phyloP scores from a whole-genome alignment of 2,797 vertebrate species.

The Lithobates sylvaticus region DNA sequence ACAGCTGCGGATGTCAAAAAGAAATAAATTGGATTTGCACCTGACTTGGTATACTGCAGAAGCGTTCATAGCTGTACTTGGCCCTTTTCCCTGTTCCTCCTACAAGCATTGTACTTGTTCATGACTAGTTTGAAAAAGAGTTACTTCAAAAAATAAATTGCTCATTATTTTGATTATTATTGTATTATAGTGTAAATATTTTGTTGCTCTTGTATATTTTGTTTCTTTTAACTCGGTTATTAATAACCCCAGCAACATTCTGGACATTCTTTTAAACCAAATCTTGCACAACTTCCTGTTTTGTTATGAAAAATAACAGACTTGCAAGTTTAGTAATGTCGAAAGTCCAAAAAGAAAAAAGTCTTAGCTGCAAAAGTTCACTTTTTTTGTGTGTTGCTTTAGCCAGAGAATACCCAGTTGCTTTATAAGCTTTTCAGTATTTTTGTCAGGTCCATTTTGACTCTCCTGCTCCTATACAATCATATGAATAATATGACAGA shows the following conservation, averaged over 20 bases:
- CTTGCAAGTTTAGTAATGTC: not conserved
- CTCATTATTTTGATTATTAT: not conserved
- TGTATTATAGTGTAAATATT: not conserved
- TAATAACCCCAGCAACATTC: not conserved
- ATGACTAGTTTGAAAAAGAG: too few species aligned
- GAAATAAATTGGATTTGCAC: too few species aligned
- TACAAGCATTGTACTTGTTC: too few species aligned
- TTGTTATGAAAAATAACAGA: not conserved
- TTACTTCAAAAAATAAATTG: too few species aligned
- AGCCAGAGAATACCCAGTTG: not conserved
- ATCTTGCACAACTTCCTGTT: conserved; percentile 32
- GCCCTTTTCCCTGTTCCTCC: too few species aligned
- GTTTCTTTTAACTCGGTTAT: not conserved
- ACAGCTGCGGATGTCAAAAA: too few species aligned
- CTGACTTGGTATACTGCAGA: too few species aligned
- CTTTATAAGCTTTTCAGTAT: not conserved
- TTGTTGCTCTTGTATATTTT: not conserved
- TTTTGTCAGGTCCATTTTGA: not conserved
- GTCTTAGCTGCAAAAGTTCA: not conserved
- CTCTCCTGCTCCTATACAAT: not conserved
- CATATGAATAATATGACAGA: not conserved
- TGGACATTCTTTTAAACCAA: not conserved
- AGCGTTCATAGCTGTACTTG: too few species aligned
- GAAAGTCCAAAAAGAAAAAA: not conserved
- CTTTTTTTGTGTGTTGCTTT: not conserved